Evolutionary conservation across 2,888 invertebrate species (phyloP), one percentile per base, ranked within the genome.

Genomic region (Rhamphomyia laevipes): DNA sequence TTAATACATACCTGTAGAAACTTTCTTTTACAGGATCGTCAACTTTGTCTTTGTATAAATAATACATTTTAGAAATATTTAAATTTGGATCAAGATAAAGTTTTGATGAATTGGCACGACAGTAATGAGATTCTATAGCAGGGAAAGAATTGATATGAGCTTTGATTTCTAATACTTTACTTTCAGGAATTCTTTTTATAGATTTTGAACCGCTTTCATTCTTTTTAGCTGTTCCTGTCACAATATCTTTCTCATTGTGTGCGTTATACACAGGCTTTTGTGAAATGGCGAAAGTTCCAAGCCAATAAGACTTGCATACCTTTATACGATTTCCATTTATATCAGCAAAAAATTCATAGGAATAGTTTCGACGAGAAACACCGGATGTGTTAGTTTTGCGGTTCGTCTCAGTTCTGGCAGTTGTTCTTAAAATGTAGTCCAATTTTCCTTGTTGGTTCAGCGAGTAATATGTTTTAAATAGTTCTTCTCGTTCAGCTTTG

Each of bases 221-320:
- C 13, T 41, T 43, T 15, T 46, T 47, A 12, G 47, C 17, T 33
- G 38, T 42, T 1, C 46, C 38, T 40, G 44, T 31, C 3, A 50
- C 15, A 12, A n/a, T 30, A 41, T 45, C 21, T 47, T 50, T 44
- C 3, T 27, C 16, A 21, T 44, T 31, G 15, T 50, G 42, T 1
- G 42, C 45, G 38, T 50, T 45, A 16, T 45, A 46, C 2, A 49
- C 43, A 3, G 46, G 27, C 27, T 44, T 50, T 33, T 50, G 46
- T 1, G 50, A 50, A 6, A 50, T 41, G 16, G 23, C 17, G 31
- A 46, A 46, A 2, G 46, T 50, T 11, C 50, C 50, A 1, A 46
- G 23, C 43, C 46, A 50, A 47, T 41, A 50, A 3, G 45, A 13
- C 33, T 47, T 50, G 21, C 50, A 46, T 4, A 50, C 40, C n/a